Evolutionary conservation across 1,140 invertebrate species (phyloP), one percentile per base, ranked within the genome.

Genomic region (Pogonognathellus flavescens): DNA sequence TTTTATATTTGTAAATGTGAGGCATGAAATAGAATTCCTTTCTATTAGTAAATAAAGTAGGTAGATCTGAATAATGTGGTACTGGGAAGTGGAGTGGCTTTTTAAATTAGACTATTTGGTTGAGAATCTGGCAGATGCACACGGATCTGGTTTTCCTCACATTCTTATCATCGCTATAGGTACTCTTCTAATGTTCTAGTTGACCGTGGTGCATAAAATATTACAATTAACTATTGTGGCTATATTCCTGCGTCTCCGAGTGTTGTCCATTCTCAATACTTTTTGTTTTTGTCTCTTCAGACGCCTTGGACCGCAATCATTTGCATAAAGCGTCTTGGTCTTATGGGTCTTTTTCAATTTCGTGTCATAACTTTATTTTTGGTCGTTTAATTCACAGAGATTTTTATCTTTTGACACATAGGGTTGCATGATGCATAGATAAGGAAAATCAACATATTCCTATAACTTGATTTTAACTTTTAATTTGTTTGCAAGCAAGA

Each of bases 201-300:
- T 76, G 70, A 76, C 70, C 70, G 18, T 76, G 70, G 70, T 76
- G 49, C 31, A 76, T 76, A 76, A 76, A 76, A 76, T 76, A 76
- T 72, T 49, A 18, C 14, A 72, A n/a, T 25, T 41, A 41, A 3
- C 31, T 41, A 3, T 41, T 1, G 31, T 6, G 1, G 2, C 6
- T 41, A 6, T 41, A 41, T 6, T 41, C 31, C 31, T 41, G 2
- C 31, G 31, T 41, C 31, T 41, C 31, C 25, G 20, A 25, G 10
- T 25, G 62, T 66, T 25, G 62, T 66, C 62, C 62, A 66, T n/a
- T n/a, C 62, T 25, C 31, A 41, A 41, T 41, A 66, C 62, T 25
- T 25, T 66, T 9, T 13, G 20, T 60, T 66, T 13, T 66, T 66
- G n/a, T n/a, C n/a, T n/a, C n/a, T n/a, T n/a, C n/a, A 25, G 62